Base-by-base conservation (phyloP, 2,888 invertebrate genomes). In the Lepidochrysops patricia region DNA sequence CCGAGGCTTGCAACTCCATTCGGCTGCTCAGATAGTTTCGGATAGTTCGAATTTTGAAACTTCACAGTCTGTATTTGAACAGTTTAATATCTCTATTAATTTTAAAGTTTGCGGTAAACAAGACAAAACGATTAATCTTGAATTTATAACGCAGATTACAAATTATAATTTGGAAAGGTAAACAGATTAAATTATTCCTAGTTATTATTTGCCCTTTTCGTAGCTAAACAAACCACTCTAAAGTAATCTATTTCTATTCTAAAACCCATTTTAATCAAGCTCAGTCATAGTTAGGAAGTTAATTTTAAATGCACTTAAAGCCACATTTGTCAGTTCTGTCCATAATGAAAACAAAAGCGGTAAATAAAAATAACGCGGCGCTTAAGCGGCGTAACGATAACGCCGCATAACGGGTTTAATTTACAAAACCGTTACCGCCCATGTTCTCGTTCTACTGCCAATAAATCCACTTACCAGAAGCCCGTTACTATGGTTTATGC, bases 391-490 rank as follows among this genome's bases (percentile, higher is more conserved):
- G 70, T 72, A 71, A 68, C 68, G 70, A 69, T 72, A 69, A 72
- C 71, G 71, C 71, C 70, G 68, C 70, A 73, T 75, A 73, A 75
- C 71, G 68, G 70, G 67, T 72, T 72, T 75, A 75, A 79, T 79
- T 79, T 74, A 74, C 79, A 74, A 74, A 77, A 71, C 71, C 69
- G 79, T 83, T 82, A 79, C 75, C 73, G 67, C 58, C 70, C 66
- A 66, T 72, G 68, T 74, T 78, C 71, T 73, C 76, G 66, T 70
- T 62, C 71, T 68, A 64, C 65, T 70, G 72, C 68, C 73, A 77
- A 77, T 79, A 76, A 76, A 76, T 76, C 73, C 70, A 77, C 71
- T 79, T 76, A 75, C 69, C 73, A 71, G 67, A 70, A 66, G 68
- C 69, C 65, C 70, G 76, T 70, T 59, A 66, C 65, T 62, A 65